Evolutionary conservation across 2,797 vertebrate genomes (phyloP), one percentile per base, ranked within the genome.

Genomic region (Spinibarbus caldwelli): DNA sequence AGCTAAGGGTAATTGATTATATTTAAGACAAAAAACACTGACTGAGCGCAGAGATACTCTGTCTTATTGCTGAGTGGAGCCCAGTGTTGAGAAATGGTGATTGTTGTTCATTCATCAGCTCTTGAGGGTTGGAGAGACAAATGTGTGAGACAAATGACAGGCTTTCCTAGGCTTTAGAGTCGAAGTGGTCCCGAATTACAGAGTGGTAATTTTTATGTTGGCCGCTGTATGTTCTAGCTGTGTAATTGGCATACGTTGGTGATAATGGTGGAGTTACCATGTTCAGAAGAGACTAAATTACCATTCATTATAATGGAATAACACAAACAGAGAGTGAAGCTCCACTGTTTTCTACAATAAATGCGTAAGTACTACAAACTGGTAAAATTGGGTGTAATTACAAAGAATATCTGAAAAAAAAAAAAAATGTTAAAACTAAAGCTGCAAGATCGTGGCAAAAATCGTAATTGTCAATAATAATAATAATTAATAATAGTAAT

Each of bases 101-200:
- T 86, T 83, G 87, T 82, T 85, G 81, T 87, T 75, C 81, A 88
- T 88, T 88, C 78, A 86, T 89, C 89, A 86, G 80, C 83, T 62
- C 23, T 72, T 10, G 31, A 64, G 70, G 64, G 54, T 62, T 66
- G 34, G 41, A 59, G 29, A 85, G 52, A 79, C 52, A 85, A 41
- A 83, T 14, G 45, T 41, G 75, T 59, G 47, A 6, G 43, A 75
- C 82, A 67, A 87, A 84, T 82, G 86, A 82, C 73, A 83, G 80
- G 62, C 73, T 72, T 62, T 14, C 73, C 47, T 68, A 6, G 5
- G 54, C 17, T 15, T 73, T 82, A 43, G 7, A 54, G 62, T 41
- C 82, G 5, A 3, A 67, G 72, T 38, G 72, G 14, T 67, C 15
- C 14, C 1, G 23, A 21, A 64, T 75, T 64, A 75, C 81, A 75